Conservation (phyloP, 2,797 vertebrate species). For the Cyprinella venusta region DNA sequence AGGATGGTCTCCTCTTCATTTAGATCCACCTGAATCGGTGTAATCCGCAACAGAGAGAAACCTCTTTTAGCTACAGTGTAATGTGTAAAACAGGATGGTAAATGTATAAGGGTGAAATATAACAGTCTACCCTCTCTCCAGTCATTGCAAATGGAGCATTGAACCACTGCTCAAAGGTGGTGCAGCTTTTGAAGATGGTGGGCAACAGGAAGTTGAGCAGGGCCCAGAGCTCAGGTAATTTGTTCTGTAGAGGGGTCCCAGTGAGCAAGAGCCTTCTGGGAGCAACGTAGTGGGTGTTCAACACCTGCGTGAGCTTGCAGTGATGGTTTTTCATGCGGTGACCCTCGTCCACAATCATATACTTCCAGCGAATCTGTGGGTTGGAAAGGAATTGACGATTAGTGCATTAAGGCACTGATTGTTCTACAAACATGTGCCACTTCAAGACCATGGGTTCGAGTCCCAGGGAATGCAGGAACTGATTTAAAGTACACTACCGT, state of each 20-base stretch:
- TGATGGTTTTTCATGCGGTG: slow-evolving; percentile 99
- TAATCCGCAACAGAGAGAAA: neutral
- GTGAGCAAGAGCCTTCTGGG: slow-evolving; percentile 93
- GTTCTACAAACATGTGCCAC: neutral
- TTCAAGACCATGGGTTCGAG: neutral
- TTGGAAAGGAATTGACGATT: neutral
- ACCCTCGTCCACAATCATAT: slow-evolving; percentile 98
- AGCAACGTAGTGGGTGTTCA: slow-evolving; percentile 97
- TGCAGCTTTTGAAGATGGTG: slow-evolving; percentile 98
- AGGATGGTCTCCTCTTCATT: slow-evolving; percentile 92
- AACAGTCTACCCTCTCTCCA: slow-evolving; percentile 87
- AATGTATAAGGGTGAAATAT: neutral
- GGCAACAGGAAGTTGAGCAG: slow-evolving; percentile 97
- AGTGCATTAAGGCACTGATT: neutral
- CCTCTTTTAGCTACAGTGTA: neutral
- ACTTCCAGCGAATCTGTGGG: slow-evolving; percentile 95
- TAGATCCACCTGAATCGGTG: slow-evolving; percentile 82
- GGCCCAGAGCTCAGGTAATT: slow-evolving; percentile 96
- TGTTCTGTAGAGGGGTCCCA: slow-evolving; percentile 95
- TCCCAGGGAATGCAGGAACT: neutral
- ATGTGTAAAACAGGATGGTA: neutral
- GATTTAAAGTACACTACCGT: neutral
- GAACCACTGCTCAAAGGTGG: slow-evolving; percentile 98
- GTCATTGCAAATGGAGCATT: slow-evolving; percentile 98
- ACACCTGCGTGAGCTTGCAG: slow-evolving; percentile 96